A percentile compares a stretch with the other conserved stretches of the same genome.
phyloP scores from a whole-genome alignment of 2,797 vertebrate species.

The Melanotaenia parkinsoni region DNA sequence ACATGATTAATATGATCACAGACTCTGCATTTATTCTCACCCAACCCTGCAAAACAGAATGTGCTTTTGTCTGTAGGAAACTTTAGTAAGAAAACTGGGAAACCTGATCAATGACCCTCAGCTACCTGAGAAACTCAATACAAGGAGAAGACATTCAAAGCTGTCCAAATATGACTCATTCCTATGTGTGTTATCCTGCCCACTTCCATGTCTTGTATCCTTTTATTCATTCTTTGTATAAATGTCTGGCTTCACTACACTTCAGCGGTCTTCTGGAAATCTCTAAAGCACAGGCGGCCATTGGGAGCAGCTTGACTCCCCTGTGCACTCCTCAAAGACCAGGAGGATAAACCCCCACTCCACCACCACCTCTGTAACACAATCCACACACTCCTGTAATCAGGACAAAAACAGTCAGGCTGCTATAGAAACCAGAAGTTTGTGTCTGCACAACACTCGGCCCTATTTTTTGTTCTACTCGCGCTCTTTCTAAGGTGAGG shows the following conservation, averaged over 20 bases:
- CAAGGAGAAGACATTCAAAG: constrained; percentile 40
- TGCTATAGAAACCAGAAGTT: constrained; percentile 81
- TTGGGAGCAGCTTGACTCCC: constrained; percentile 28
- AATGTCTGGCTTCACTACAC: constrained; percentile 39
- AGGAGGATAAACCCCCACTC: constrained; percentile 28
- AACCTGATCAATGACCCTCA: constrained; percentile 55
- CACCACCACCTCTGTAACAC: constrained; percentile 76
- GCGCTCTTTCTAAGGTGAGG: constrained; percentile 78
- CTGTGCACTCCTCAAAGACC: constrained; percentile 34
- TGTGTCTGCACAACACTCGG: constrained; percentile 80
- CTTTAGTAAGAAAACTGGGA: constrained; percentile 52
- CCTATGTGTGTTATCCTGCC: constrained; percentile 36
- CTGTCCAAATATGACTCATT: constrained; percentile 68
- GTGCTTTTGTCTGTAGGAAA: constrained; percentile 58
- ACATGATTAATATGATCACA: constrained; percentile 17
- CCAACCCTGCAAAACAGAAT: constrained; percentile 33
- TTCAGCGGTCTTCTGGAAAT: constrained; percentile 46
- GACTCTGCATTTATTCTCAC: constrained; percentile 36
- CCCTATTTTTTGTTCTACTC: constrained; percentile 47
- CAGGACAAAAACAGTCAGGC: constrained; percentile 74
- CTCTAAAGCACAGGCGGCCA: constrained; percentile 42
- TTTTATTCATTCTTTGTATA: constrained; percentile 43
- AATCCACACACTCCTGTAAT: constrained; percentile 78
- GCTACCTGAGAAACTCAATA: constrained; percentile 63
- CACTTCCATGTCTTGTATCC: constrained; percentile 37